Evolutionary conservation across 2,113 vertebrate species (phyloP).

Genomic region (Oplegnathus fasciatus): DNA sequence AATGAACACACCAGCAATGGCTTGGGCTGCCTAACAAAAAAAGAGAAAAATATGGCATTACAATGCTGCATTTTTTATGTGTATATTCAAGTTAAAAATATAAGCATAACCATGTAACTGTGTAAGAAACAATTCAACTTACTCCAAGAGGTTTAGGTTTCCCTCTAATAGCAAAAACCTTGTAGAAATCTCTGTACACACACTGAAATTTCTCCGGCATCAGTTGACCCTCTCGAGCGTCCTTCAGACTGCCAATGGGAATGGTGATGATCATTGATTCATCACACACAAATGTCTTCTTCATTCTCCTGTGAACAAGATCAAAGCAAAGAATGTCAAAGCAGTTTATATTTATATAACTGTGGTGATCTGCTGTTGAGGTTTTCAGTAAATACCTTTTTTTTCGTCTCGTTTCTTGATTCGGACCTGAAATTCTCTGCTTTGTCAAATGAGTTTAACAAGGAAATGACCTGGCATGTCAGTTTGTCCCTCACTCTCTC

Average conservation of each 20-base stretch:
- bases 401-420: not conserved
- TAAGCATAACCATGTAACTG: not conserved
- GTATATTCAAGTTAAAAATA: not conserved
- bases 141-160: constrained; percentile 83
- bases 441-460: constrained; percentile 24
- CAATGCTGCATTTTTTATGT: not conserved
- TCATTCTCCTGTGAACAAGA: constrained; percentile 66
- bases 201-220: constrained; percentile 82
- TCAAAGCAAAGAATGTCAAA: too few species aligned
- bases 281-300: constrained; percentile 78
- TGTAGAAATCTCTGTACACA: constrained; percentile 83
- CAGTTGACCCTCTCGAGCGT: constrained; percentile 46
- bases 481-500: not conserved
- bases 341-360: too few species aligned
- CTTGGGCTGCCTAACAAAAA: constrained; percentile 77
- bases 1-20: constrained; percentile 73
- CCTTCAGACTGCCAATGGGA: constrained; percentile 68
- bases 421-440: constrained; percentile 24
- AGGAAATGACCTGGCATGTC: constrained; percentile 50
- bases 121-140: constrained; percentile 17
- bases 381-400: constrained; percentile 10
- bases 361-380: not conserved
- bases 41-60: not conserved
- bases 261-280: constrained; percentile 84
- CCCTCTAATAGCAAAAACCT: constrained; percentile 77